Evolutionary conservation across 2,113 vertebrate genomes (phyloP), one percentile per base, ranked within the genome.

Genomic region (Notiomystis cincta): DNA sequence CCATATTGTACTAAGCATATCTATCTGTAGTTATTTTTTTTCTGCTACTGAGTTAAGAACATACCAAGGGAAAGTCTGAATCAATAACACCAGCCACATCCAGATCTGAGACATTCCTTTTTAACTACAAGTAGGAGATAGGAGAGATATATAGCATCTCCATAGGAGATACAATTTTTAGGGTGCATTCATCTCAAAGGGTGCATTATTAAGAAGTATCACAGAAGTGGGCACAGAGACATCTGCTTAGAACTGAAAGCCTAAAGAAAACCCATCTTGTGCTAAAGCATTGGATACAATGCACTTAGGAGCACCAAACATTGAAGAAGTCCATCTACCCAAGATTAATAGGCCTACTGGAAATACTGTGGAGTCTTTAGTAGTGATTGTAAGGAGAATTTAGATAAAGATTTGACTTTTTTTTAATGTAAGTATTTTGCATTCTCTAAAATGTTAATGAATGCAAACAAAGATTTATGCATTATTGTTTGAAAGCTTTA

Each of bases 401-500:
- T 67, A 82, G 31, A 76, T 38, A 61, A 82, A 87, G 9, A 56
- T n/a, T 15, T 50, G 9, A 69, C 24, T 79, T 57, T 5, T 20
- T 78, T 54, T 11, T 37, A 62, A 22, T 50, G 54, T n/a, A 61
- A 51, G 11, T 27, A 42, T 42, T 88, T 56, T 61, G 16, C 20
- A 69, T 79, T 94, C 35, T 71, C 35, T 48, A 67, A 89, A 94
- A 44, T 4, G 4, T 7, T 87, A 86, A 48, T 45, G 27, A 66
- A 66, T n/a, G 28, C 4, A 7, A 42, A 65, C n/a, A 80, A 90
- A 82, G 11, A 62, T 50, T 57, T 64, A 57, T 25, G 5, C 15
- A n/a, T n/a, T n/a, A n/a, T n/a, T n/a, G n/a, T 64, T 71, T 86
- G 37, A 79, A 72, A 65, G 48, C 18, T 85, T 89, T 84, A 45